These are phyloP conservation scores for Crotalus horridus DNA, from an alignment of 2,113 vertebrate species.

Conservation along the genomic window DNA sequence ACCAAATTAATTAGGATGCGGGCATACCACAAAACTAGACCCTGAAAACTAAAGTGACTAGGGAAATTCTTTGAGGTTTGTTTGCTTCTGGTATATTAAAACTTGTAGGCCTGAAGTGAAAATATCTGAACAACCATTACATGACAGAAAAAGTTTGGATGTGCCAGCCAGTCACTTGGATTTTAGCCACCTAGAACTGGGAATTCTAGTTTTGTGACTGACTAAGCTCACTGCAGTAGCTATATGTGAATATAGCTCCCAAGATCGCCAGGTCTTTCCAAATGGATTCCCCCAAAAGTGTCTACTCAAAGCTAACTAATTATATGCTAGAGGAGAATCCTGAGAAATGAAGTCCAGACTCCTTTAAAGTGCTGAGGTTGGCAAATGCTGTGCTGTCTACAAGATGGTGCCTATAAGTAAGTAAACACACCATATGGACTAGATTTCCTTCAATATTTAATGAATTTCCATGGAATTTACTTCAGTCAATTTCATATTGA, in stretches of 20 bases:
- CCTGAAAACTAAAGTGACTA: neutral
- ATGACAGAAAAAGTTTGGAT: neutral
- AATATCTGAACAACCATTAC: neutral
- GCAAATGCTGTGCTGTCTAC: neutral
- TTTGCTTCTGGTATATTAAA: neutral
- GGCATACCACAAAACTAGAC: neutral
- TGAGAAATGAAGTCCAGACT: neutral
- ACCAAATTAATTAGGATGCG: neutral
- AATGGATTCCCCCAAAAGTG: neutral
- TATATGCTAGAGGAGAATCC: neutral
- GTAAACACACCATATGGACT: neutral
- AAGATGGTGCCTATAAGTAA: neutral
- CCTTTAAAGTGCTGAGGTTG: neutral
- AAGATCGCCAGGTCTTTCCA: neutral
- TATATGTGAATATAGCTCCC: neutral
- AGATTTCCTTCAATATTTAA: neutral
- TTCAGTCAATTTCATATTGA: neutral
- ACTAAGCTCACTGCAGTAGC: neutral
- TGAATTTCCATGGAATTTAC: neutral
- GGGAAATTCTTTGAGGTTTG: neutral
- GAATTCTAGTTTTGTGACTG: neutral
- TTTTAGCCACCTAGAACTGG: neutral
- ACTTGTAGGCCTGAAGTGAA: neutral
- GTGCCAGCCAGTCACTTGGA: neutral
- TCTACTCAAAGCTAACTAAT: neutral